phyloP scores from a whole-genome alignment of 2,888 invertebrate species.

The Drosophila helvetica region DNA sequence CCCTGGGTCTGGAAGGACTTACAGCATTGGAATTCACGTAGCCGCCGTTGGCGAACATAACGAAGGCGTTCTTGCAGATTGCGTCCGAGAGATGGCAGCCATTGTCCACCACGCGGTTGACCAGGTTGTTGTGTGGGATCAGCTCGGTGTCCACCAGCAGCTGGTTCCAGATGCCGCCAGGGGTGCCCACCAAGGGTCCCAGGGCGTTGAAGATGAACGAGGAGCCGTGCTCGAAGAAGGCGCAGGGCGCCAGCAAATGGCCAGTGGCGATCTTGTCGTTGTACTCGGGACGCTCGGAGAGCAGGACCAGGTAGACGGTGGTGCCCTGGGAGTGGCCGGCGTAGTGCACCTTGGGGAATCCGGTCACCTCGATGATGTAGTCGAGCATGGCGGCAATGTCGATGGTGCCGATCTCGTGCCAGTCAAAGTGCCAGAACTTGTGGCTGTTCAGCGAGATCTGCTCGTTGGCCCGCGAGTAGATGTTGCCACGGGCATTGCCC shows the following conservation, averaged over 20 bases:
- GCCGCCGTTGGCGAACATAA: conserved; percentile 71
- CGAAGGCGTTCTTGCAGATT: conserved; percentile 68
- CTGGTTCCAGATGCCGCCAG: conserved; percentile 68
- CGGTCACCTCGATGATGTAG: conserved; percentile 65
- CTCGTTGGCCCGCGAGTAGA: conserved; percentile 77
- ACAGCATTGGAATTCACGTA: conserved; percentile 74
- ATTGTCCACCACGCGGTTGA: conserved; percentile 72
- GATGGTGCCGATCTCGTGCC: conserved; percentile 94
- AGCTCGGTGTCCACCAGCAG: conserved; percentile 67
- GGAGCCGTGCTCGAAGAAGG: conserved; percentile 85
- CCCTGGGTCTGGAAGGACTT: conserved; percentile 2
- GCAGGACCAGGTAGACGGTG: conserved; percentile 72
- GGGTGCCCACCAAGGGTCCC: conserved; percentile 79
- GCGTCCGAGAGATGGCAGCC: conserved; percentile 55
- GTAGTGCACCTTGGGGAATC: conserved; percentile 68
- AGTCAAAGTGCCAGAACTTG: conserved; percentile 86
- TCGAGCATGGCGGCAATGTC: conserved; percentile 81
- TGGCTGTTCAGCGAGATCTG: conserved; percentile 74
- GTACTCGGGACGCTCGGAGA: conserved; percentile 74
- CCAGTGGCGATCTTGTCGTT: conserved; percentile 78
- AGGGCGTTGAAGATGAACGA: conserved; percentile 83
- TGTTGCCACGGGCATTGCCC: conserved; percentile 82
- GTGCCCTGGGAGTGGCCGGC: conserved; percentile 82
- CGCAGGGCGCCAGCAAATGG: conserved; percentile 81
- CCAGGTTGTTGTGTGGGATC: conserved; percentile 66